These are phyloP conservation scores for Polydrusus tereticollis DNA, from an alignment of 2,888 invertebrate species.

Conservation along the genomic window DNA sequence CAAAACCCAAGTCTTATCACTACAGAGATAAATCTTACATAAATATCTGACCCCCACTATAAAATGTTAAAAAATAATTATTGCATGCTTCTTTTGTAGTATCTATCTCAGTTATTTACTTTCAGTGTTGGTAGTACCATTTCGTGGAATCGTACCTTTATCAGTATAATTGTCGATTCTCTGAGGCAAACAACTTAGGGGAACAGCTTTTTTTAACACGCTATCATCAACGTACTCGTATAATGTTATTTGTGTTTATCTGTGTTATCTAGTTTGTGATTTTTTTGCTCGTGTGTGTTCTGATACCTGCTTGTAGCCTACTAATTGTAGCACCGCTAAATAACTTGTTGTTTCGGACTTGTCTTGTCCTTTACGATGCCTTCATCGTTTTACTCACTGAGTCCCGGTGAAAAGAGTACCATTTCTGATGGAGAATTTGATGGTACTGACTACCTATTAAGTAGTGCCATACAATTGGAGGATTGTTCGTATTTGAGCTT, in stretches of 20 bases:
- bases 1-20: constrained; percentile 6
- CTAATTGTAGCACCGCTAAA: not conserved
- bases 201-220: not conserved
- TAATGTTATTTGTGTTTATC: constrained; percentile 29
- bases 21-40: constrained; percentile 44
- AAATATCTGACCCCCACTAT: constrained; percentile 44
- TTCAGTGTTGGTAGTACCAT: constrained; percentile 41
- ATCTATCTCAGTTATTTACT: constrained; percentile 35
- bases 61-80: constrained; percentile 41
- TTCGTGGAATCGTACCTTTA: constrained; percentile 32
- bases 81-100: constrained; percentile 40
- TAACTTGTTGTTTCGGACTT: too few relatives aligned
- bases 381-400: constrained; percentile 60
- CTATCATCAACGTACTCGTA: constrained; percentile 7
- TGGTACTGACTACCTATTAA: constrained; percentile 74
- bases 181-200: constrained; percentile 13
- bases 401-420: constrained; percentile 60
- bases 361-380: constrained; percentile 55
- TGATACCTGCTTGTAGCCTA: not conserved
- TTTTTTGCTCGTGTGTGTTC: not conserved
- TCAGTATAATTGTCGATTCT: not conserved
- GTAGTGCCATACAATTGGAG: constrained; percentile 74
- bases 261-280: constrained; percentile 8
- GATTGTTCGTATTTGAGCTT: constrained; percentile 73
- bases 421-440: constrained; percentile 71